These are phyloP conservation scores for Herminia tarsipennalis DNA, from an alignment of 2,888 invertebrate genomes.

Conservation along the genomic window DNA sequence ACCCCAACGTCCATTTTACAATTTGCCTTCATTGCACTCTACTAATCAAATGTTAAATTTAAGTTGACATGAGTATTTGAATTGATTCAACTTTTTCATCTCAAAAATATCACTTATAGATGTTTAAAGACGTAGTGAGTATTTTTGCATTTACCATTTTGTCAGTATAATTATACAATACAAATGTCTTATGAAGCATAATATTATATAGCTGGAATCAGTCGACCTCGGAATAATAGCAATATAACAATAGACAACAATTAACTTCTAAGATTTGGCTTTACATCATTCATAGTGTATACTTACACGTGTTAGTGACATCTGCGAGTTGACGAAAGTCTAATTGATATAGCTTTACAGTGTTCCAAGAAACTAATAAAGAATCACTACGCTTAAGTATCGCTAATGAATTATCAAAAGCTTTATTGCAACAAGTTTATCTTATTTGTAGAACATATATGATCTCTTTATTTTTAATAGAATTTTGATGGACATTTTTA, in stretches of 20 bases:
- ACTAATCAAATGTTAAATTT: slow-evolving; percentile 36
- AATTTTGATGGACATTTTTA: slow-evolving; percentile 84
- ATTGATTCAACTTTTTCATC: slow-evolving; percentile 28
- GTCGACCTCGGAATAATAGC: slow-evolving; percentile 45
- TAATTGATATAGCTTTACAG: slow-evolving; percentile 41
- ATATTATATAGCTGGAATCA: slow-evolving; percentile 48
- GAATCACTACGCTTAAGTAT: slow-evolving; percentile 60
- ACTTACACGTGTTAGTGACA: slow-evolving; percentile 46
- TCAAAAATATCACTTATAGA: slow-evolving; percentile 27
- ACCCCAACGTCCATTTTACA: slow-evolving; percentile 34
- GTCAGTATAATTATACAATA: slow-evolving; percentile 41
- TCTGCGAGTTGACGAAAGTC: neutral
- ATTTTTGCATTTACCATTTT: slow-evolving; percentile 60
- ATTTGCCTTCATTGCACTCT: slow-evolving; percentile 49
- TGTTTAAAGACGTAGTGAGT: slow-evolving; percentile 43
- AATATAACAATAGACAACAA: slow-evolving; percentile 40
- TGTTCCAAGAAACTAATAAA: slow-evolving; percentile 62
- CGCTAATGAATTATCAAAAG: slow-evolving; percentile 68
- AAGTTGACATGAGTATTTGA: slow-evolving; percentile 37
- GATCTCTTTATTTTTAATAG: slow-evolving; percentile 84
- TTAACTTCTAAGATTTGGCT: slow-evolving; percentile 57
- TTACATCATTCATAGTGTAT: slow-evolving; percentile 50
- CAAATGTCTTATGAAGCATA: slow-evolving; percentile 54
- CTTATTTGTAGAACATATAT: slow-evolving; percentile 79
- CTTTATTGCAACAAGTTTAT: slow-evolving; percentile 80